Conservation (phyloP, 1,140 invertebrate species). For the Mesaphorura yosii region DNA sequence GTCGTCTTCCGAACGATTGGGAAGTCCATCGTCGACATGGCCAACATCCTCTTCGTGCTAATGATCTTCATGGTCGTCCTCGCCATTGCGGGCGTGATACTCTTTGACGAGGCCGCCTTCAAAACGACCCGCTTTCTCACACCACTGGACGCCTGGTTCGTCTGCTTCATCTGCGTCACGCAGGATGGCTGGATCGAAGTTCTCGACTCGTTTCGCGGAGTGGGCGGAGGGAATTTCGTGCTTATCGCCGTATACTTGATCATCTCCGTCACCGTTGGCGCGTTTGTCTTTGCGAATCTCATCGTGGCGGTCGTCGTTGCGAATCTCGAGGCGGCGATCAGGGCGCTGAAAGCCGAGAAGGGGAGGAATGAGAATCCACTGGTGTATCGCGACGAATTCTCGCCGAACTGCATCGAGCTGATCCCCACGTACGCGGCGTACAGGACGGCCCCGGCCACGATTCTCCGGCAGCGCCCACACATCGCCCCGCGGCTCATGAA, state of each 20-base stretch:
- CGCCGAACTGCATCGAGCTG: too few relatives aligned
- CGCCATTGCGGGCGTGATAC: constrained; percentile 22
- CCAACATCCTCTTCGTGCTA: constrained; percentile 32
- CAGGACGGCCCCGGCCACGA: too few relatives aligned
- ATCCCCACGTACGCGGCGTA: too few relatives aligned
- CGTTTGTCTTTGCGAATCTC: constrained; percentile 34
- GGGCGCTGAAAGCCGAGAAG: constrained; percentile 16
- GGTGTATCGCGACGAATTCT: background rate
- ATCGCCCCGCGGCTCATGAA: too few relatives aligned
- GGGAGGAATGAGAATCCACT: constrained; percentile 16
- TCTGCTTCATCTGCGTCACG: constrained; percentile 33
- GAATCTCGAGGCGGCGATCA: constrained; percentile 29
- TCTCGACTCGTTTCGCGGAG: constrained; percentile 10
- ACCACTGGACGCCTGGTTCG: constrained; percentile 29
- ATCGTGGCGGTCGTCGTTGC: constrained; percentile 33
- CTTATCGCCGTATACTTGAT: constrained; percentile 26
- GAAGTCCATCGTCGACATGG: constrained; percentile 32
- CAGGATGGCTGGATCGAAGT: constrained; percentile 32
- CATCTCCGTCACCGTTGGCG: constrained; percentile 29
- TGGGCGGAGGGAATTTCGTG: background rate
- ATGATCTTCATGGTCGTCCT: constrained; percentile 31
- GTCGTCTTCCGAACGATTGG: constrained; percentile 30
- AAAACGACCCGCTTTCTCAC: constrained; percentile 24
- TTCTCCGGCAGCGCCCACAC: too few relatives aligned
- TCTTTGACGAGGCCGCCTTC: constrained; percentile 27